Conservation (phyloP, 1,140 invertebrate species). For the Drosophila aff. region DNA sequence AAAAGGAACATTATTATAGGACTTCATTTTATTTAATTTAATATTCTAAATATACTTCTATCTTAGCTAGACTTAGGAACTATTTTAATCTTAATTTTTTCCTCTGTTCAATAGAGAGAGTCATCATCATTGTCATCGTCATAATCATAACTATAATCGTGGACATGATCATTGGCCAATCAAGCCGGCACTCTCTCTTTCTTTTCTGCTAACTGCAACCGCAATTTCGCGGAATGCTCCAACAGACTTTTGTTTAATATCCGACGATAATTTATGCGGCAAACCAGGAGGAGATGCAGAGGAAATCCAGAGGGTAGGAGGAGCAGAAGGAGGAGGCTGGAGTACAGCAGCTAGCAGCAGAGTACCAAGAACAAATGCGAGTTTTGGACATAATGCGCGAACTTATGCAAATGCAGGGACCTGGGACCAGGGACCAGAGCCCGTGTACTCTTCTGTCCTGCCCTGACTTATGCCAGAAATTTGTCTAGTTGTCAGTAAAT, state of each 20-base stretch:
- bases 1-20: too few relatives aligned
- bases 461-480: conserved; percentile 85
- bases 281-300: conserved; percentile 15
- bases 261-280: conserved; percentile 69
- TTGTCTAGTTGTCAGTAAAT: conserved; percentile 85
- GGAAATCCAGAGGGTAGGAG: background rate
- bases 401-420: conserved; percentile 76
- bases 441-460: conserved; percentile 10
- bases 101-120: conserved; percentile 21
- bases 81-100: background rate
- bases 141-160: conserved; percentile 29
- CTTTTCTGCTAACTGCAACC: conserved; percentile 64
- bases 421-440: conserved; percentile 19
- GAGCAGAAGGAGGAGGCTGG: conserved; percentile 1
- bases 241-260: conserved; percentile 71
- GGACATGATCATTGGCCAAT: conserved; percentile 44
- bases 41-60: background rate
- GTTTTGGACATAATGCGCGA: conserved; percentile 82
- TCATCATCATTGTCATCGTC: conserved; percentile 1
- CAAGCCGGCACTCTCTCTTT: conserved; percentile 69
- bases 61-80: background rate
- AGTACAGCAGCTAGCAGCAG: conserved; percentile 15
- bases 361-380: conserved; percentile 79
- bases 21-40: too few relatives aligned
- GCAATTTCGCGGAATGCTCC: conserved; percentile 65